Evolutionary conservation across 2,113 vertebrate species (phyloP), one percentile per base, ranked within the genome.

Genomic region (Cynocephalus volans): DNA sequence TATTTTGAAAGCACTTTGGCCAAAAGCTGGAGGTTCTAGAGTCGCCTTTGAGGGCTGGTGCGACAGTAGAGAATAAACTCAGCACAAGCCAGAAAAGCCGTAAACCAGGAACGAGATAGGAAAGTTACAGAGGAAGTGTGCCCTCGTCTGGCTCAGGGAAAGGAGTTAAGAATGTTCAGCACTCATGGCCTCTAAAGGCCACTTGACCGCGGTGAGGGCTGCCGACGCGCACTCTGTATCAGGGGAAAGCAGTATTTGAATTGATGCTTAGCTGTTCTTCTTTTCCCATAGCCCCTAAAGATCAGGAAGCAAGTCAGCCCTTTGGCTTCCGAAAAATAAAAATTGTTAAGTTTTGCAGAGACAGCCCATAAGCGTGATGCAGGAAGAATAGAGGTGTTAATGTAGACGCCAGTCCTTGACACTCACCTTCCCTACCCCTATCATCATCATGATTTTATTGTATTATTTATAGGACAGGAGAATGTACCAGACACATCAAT

Each of bases 251-350:
- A 26, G 10, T 79, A 33, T 33, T 77, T 73, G 76, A 62, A 50
- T 86, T 0, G 3, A 69, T 24, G 21, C 58, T 54, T 28, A 93
- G 18, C 62, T 24, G 33, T n/a, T 58, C 21, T 52, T 72, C 50
- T 70, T 23, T 75, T 24, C 62, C 36, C 14, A 28, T 58, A 67
- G 28, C 23, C 48, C 28, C 41, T 67, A 21, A n/a, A 73, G 21
- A 75, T n/a, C 73, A 75, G 23, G 13, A 80, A 33, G 36, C 15
- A 56, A 36, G 58, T 76, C 56, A 73, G 36, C 62, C 28, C 31
- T 89, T 90, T 33, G 69, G 41, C 50, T 85, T 79, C 41, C 23
- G 64, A 33, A 93, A 56, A 56, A 67, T 52, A 67, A 92, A 93
- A 73, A 36, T n/a, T 4, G 60, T 11, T 48, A n/a, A 24, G 24